Percentiles rank a stretch among this genome's conserved stretches.
phyloP scores from a whole-genome alignment of 2,797 vertebrate species.

The Micrastur ruficollis region DNA sequence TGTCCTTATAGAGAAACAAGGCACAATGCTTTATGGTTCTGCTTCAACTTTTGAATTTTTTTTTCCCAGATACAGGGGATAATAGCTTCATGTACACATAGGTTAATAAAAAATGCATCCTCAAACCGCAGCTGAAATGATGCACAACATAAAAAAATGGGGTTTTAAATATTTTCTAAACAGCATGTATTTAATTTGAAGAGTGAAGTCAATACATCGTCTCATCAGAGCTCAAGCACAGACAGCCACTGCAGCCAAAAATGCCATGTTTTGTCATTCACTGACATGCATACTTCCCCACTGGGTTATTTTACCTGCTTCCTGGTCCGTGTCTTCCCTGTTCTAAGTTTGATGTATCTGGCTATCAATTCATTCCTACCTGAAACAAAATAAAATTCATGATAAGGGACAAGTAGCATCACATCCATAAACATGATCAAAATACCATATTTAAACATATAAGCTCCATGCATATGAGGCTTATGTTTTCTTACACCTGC shows the following conservation, averaged over 20 bases:
- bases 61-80: neutral
- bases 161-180: constrained; percentile 33
- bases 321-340: constrained; percentile 98
- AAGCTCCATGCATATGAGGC: neutral
- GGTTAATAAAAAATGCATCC: neutral
- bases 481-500: neutral
- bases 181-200: constrained; percentile 25
- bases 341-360: constrained; percentile 99
- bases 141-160: neutral
- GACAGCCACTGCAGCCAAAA: constrained; percentile 73
- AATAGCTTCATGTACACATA: neutral
- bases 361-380: constrained; percentile 99
- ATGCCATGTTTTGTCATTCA: constrained; percentile 63
- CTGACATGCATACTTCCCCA: constrained; percentile 70
- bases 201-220: constrained; percentile 53
- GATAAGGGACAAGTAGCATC: constrained; percentile 41
- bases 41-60: neutral
- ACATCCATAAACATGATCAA: neutral
- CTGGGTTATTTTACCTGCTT: constrained; percentile 90
- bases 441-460: neutral
- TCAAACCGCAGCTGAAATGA: constrained; percentile 53
- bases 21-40: neutral
- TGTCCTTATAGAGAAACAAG: neutral
- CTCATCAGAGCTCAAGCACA: constrained; percentile 75
- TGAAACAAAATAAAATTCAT: constrained; percentile 76